These are phyloP conservation scores for Rhinoptilus africanus DNA, from an alignment of 2,113 vertebrate species.

Conservation along the genomic window DNA sequence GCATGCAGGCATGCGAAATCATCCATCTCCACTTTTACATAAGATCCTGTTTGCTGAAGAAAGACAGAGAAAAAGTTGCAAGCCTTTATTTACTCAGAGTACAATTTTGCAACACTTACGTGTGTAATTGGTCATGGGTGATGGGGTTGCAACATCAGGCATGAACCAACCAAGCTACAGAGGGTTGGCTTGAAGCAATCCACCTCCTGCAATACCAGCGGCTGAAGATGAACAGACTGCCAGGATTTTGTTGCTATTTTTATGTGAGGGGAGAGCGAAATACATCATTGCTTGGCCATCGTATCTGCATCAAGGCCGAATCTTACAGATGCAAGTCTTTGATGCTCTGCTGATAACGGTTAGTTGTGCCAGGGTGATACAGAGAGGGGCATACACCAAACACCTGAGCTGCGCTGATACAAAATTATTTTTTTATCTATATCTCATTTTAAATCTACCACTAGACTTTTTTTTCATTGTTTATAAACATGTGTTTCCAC, in stretches of 20 bases:
- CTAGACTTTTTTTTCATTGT: not conserved
- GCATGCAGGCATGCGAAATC: not conserved
- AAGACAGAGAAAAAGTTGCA: not conserved
- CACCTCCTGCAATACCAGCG: accelerated
- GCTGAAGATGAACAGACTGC: not conserved
- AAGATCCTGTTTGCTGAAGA: not conserved
- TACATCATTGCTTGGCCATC: not conserved
- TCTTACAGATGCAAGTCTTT: not conserved
- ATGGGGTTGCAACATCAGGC: not conserved
- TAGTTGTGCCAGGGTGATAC: not conserved
- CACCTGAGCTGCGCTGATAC: not conserved
- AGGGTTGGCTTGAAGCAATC: not conserved
- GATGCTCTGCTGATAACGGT: not conserved
- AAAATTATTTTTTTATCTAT: not conserved
- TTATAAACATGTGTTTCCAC: not conserved
- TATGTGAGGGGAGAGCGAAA: not conserved
- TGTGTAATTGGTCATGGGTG: not conserved
- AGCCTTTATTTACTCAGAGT: not conserved
- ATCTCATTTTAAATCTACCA: not conserved
- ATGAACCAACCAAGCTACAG: not conserved
- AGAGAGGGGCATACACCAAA: not conserved
- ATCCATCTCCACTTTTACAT: not conserved
- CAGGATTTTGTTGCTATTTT: not conserved
- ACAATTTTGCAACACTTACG: not conserved
- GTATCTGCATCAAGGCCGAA: not conserved